Conservation (phyloP, 1,140 invertebrate species). For the Ostrea denselamellosa region DNA sequence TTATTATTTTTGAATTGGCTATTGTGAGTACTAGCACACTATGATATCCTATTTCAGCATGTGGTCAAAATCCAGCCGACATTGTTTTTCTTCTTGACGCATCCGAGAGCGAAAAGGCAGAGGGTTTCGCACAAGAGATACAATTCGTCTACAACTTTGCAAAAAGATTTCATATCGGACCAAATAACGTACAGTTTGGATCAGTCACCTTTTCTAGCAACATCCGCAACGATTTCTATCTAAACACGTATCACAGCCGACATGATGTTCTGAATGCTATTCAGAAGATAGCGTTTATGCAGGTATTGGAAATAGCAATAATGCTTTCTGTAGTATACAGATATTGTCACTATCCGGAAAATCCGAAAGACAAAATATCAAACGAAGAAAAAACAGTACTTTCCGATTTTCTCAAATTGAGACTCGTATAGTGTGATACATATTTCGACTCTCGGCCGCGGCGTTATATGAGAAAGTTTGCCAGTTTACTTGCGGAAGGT, state of each 20-base stretch:
- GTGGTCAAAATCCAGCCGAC: constrained; percentile 55
- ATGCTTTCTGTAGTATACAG: too few species aligned
- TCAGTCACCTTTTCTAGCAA: constrained; percentile 47
- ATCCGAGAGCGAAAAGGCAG: constrained; percentile 53
- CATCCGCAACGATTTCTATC: constrained; percentile 47
- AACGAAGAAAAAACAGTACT: too few species aligned
- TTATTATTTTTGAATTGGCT: too few species aligned
- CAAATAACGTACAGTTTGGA: constrained; percentile 57
- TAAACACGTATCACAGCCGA: constrained; percentile 40
- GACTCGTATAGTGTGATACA: too few species aligned
- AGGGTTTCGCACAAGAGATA: constrained; percentile 56
- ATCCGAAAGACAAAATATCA: too few species aligned
- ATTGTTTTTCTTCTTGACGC: constrained; percentile 63
- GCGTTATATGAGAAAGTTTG: too few species aligned
- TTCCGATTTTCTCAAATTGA: too few species aligned
- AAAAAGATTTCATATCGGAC: constrained; percentile 54
- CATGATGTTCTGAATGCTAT: constrained; percentile 44
- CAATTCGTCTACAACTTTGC: constrained; percentile 60
- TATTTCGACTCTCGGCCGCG: too few species aligned
- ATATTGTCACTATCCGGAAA: too few species aligned
- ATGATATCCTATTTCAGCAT: constrained; percentile 19
- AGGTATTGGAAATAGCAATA: not conserved
- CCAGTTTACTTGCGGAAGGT: too few species aligned
- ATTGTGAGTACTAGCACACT: too few species aligned
- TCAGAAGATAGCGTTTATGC: constrained; percentile 45